Conservation (phyloP, 2,113 vertebrate species). For the Toxotes chatareus region DNA sequence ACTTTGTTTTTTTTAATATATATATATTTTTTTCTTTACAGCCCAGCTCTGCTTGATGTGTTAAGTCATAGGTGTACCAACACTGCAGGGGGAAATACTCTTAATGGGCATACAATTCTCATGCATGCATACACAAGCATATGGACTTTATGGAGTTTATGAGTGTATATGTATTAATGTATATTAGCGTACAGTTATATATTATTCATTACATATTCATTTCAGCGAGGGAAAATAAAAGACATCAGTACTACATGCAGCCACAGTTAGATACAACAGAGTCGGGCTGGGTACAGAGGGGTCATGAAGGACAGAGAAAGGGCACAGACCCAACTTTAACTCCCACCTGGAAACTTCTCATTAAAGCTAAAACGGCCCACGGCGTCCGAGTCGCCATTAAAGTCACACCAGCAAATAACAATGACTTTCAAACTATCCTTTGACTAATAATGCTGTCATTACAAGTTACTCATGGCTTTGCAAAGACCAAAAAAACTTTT, state of each 20-base stretch:
- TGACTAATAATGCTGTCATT: slow-evolving; percentile 73
- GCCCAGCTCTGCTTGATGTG: background rate
- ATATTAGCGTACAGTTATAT: background rate
- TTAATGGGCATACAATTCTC: background rate
- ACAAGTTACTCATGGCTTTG: slow-evolving; percentile 68
- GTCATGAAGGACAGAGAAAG: slow-evolving; percentile 63
- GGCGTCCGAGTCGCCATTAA: slow-evolving; percentile 58
- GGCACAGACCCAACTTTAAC: slow-evolving; percentile 50
- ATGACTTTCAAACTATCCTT: slow-evolving; percentile 73
- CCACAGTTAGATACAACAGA: slow-evolving; percentile 5
- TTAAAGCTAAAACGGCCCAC: slow-evolving; percentile 65
- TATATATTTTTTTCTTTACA: background rate
- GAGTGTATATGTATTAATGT: slow-evolving; percentile 17
- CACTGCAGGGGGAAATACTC: background rate
- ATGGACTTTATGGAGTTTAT: background rate
- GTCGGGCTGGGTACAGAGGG: slow-evolving; percentile 21
- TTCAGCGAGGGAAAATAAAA: slow-evolving; percentile 15
- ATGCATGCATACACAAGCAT: background rate
- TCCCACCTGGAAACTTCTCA: slow-evolving; percentile 74
- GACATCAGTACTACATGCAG: background rate
- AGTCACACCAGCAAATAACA: slow-evolving; percentile 71
- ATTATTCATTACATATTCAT: slow-evolving; percentile 15
- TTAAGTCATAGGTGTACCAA: slow-evolving; percentile 1
- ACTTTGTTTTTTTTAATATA: too few species aligned
- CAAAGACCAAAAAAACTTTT: slow-evolving; percentile 68